These are phyloP conservation scores for Alsophila aescularia DNA, from an alignment of 2,888 invertebrate species.

Conservation along the genomic window DNA sequence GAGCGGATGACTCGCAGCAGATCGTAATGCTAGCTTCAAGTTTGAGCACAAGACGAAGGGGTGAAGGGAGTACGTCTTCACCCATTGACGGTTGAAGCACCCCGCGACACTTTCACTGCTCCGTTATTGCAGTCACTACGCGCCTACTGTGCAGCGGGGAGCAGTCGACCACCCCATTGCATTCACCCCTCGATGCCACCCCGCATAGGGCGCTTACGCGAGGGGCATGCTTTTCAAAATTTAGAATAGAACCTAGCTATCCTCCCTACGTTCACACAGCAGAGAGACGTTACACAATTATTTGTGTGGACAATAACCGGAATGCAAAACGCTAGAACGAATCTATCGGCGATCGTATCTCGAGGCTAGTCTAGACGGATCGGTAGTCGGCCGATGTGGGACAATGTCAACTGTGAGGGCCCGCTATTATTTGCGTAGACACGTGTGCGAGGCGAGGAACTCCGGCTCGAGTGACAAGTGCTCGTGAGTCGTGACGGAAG, in stretches of 20 bases:
- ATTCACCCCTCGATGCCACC: conserved; percentile 71
- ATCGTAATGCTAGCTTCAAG: conserved; percentile 76
- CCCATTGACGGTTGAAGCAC: conserved; percentile 84
- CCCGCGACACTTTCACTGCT: conserved; percentile 84
- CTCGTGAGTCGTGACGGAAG: conserved; percentile 74
- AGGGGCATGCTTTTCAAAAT: conserved; percentile 72
- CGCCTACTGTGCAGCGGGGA: conserved; percentile 78
- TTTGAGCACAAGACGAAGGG: conserved; percentile 79
- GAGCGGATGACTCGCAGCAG: conserved; percentile 51
- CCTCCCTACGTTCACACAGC: conserved; percentile 38
- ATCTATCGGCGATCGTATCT: conserved; percentile 69
- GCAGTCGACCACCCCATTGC: conserved; percentile 71
- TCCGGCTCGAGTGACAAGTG: conserved; percentile 70
- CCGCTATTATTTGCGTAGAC: conserved; percentile 81
- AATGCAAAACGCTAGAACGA: conserved; percentile 55
- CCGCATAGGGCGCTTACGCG: conserved; percentile 67
- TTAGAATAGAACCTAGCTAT: conserved; percentile 62
- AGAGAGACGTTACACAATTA: conserved; percentile 29
- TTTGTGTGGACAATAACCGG: conserved; percentile 38
- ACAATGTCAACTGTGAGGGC: conserved; percentile 80
- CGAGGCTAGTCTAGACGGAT: conserved; percentile 72
- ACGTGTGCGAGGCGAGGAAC: conserved; percentile 65
- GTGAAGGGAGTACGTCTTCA: conserved; percentile 81
- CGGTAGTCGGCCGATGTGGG: conserved; percentile 66
- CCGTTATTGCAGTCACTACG: conserved; percentile 84